Percentiles rank a stretch among this genome's conserved stretches.
phyloP scores from a whole-genome alignment of 2,113 vertebrate genomes.

The Pipa parva region DNA sequence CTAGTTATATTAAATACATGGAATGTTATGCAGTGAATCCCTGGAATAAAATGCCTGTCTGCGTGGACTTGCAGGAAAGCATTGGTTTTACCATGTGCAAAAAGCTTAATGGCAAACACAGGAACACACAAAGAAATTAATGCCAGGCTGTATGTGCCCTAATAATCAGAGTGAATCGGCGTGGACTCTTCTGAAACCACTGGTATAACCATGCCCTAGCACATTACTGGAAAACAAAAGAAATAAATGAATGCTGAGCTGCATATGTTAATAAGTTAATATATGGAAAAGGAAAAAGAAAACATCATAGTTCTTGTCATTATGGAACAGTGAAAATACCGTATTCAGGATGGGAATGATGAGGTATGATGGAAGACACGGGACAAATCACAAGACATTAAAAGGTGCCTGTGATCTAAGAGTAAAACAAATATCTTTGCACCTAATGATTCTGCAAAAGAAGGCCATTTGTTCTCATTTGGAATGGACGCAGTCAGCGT shows the following conservation, averaged over 20 bases:
- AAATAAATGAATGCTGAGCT: too few species aligned
- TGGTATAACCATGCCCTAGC: too few species aligned
- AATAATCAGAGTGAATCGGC: neutral
- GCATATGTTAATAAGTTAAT: too few species aligned
- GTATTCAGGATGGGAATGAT: constrained; percentile 1
- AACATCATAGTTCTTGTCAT: neutral
- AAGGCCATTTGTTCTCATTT: constrained; percentile 40
- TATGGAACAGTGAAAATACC: neutral
- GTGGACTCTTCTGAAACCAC: neutral
- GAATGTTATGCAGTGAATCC: too few species aligned
- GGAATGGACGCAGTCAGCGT: constrained; percentile 14
- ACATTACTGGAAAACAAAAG: too few species aligned
- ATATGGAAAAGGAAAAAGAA: neutral
- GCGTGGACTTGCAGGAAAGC: too few species aligned
- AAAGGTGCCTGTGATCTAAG: constrained; percentile 20
- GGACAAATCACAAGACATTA: constrained; percentile 33
- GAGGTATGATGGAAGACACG: constrained; percentile 11
- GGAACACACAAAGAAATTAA: too few species aligned
- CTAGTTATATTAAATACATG: too few species aligned
- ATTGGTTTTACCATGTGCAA: too few species aligned
- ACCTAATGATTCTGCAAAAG: constrained; percentile 24
- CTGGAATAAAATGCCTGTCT: too few species aligned
- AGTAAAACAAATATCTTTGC: constrained; percentile 36
- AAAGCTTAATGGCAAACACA: too few species aligned
- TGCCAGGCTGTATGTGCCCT: neutral